These are phyloP conservation scores for Lithophane semibrunnea DNA, from an alignment of 2,888 invertebrate genomes.

Conservation along the genomic window DNA sequence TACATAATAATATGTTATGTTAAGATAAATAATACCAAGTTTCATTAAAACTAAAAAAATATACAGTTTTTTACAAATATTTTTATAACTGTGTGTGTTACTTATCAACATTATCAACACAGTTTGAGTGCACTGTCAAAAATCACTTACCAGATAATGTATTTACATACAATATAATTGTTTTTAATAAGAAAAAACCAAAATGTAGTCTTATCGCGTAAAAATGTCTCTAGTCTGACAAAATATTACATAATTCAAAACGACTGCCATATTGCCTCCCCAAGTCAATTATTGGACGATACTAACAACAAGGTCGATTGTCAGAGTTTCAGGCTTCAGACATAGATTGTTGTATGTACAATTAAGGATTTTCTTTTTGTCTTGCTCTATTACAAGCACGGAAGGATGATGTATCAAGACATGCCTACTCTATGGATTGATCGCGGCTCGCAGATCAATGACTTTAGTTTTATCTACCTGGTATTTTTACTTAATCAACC, in stretches of 20 bases:
- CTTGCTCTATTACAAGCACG: not conserved
- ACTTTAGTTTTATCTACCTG: not conserved
- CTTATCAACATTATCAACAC: slow-evolving; percentile 5
- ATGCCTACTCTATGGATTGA: not conserved
- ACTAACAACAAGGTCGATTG: slow-evolving; percentile 5
- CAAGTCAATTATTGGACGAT: slow-evolving; percentile 1
- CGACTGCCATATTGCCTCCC: not conserved
- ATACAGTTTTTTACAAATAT: not conserved
- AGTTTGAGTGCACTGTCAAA: slow-evolving; percentile 15
- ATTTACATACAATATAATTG: not conserved
- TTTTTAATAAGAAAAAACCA: not conserved
- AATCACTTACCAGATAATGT: slow-evolving; percentile 1
- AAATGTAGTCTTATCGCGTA: not conserved
- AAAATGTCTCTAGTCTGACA: not conserved
- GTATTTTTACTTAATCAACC: no score
- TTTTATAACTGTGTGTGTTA: not conserved
- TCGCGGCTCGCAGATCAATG: not conserved
- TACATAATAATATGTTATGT: not conserved
- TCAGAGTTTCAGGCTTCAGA: not conserved
- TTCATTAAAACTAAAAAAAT: not conserved
- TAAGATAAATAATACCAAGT: no score
- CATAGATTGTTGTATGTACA: not conserved
- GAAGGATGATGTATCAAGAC: not conserved
- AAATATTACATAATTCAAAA: not conserved
- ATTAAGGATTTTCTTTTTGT: slow-evolving; percentile 21